Conservation (phyloP, 2,113 vertebrate genomes). For the Heterotilapia buettikoferi region DNA sequence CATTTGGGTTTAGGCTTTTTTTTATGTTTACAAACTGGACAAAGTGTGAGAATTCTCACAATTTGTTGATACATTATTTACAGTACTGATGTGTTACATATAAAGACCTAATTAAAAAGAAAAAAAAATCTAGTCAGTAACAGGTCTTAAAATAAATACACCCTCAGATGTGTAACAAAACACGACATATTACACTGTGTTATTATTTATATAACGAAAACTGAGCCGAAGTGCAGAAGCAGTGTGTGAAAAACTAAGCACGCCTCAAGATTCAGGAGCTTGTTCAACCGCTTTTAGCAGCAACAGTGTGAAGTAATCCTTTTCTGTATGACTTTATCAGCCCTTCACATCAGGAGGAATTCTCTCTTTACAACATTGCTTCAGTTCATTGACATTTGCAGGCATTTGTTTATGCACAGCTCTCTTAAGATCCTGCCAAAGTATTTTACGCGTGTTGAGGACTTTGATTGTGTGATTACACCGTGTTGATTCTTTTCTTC, state of each 20-base stretch:
- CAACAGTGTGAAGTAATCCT: not conserved
- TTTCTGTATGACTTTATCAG: not conserved
- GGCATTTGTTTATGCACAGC: not conserved
- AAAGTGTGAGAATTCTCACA: not conserved
- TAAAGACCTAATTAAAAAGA: not conserved
- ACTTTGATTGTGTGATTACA: not conserved
- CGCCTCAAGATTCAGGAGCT: not conserved
- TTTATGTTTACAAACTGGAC: not conserved
- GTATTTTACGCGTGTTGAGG: accelerated
- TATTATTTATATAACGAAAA: not conserved
- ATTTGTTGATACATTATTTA: not conserved
- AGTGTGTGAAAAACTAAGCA: not conserved
- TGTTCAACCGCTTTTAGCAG: not conserved
- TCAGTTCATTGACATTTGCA: not conserved
- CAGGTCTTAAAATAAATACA: not conserved
- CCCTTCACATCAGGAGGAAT: not conserved
- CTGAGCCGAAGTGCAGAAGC: not conserved
- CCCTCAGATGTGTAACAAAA: not conserved
- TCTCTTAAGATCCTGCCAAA: not conserved
- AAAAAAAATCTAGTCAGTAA: not conserved
- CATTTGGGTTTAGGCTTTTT: not conserved
- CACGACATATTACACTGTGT: not conserved
- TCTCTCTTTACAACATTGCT: not conserved
- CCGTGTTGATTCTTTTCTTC: not conserved
- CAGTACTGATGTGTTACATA: not conserved